Evolutionary conservation across 2,888 invertebrate species (phyloP).

Genomic region (Erannis defoliaria): DNA sequence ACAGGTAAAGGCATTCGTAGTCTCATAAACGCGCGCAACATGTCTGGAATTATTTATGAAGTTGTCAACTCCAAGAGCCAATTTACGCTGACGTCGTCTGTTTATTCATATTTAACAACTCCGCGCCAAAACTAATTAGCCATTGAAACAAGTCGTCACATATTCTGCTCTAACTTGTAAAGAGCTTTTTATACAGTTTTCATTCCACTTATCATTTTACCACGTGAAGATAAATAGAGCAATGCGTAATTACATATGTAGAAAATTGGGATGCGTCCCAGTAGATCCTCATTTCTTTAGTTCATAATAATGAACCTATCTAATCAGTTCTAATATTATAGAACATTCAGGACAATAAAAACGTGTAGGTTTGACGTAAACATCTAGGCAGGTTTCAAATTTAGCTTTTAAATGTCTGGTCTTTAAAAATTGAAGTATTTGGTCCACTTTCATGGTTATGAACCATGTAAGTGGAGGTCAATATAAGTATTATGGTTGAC

Average conservation of each 20-base stretch:
- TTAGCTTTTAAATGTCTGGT: no score
- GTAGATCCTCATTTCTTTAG: no score
- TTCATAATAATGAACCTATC: no score
- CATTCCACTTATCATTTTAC: neutral
- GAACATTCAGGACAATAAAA: no score
- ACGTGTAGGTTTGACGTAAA: no score
- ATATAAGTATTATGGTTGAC: no score
- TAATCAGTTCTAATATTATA: no score
- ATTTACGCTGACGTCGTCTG: neutral
- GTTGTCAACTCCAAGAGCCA: slow-evolving; percentile 6
- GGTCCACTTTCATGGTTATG: no score
- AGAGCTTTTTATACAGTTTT: neutral
- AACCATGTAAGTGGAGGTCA: no score
- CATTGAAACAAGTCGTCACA: slow-evolving; percentile 1
- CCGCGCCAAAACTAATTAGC: slow-evolving; percentile 6
- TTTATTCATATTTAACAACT: slow-evolving; percentile 13
- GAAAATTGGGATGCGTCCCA: no score
- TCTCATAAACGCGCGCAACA: neutral
- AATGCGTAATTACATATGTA: neutral
- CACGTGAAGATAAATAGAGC: neutral
- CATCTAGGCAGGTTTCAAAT: no score
- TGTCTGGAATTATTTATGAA: slow-evolving; percentile 10
- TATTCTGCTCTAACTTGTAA: neutral
- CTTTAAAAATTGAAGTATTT: no score
- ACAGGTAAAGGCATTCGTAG: neutral